phyloP scores from a whole-genome alignment of 2,797 vertebrate genomes.

The Eptatretus atami region DNA sequence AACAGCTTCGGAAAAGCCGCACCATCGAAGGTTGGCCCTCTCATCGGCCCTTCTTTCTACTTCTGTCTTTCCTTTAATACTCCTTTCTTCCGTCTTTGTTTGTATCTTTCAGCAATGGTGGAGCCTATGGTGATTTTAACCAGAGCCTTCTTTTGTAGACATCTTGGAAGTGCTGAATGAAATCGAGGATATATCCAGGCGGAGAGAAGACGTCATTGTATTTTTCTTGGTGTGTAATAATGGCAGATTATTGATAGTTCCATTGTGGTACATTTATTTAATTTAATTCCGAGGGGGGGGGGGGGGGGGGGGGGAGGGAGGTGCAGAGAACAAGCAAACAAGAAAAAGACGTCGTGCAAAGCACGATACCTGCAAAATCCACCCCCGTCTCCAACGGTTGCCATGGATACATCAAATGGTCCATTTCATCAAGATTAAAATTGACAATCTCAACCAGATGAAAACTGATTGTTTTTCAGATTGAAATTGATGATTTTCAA shows the following conservation, averaged over 20 bases:
- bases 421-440: too few relatives aligned
- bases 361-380: too few relatives aligned
- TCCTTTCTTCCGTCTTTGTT: neutral
- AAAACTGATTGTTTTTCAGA: too few relatives aligned
- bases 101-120: neutral
- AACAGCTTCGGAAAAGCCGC: conserved; percentile 54
- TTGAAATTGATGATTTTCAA: too few relatives aligned
- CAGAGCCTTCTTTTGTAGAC: conserved; percentile 17
- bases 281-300: too few relatives aligned
- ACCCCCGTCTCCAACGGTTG: too few relatives aligned
- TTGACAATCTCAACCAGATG: too few relatives aligned
- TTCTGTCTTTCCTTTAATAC: conserved; percentile 8
- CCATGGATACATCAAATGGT: too few relatives aligned
- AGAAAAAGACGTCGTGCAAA: too few relatives aligned
- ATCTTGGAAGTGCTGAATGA: conserved; percentile 71
- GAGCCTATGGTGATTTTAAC: neutral
- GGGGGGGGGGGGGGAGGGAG: neutral
- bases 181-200: conserved; percentile 72
- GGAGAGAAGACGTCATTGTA: conserved; percentile 70
- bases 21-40: conserved; percentile 41
- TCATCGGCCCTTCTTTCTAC: conserved; percentile 5
- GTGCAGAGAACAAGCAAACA: neutral
- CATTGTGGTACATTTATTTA: neutral
- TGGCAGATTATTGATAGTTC: too few relatives aligned
- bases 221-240: conserved; percentile 38